Percentiles rank a stretch among this genome's conserved stretches.
Evolutionary conservation across 2,797 vertebrate genomes (phyloP).

Genomic region (Danio jaintianensis): DNA sequence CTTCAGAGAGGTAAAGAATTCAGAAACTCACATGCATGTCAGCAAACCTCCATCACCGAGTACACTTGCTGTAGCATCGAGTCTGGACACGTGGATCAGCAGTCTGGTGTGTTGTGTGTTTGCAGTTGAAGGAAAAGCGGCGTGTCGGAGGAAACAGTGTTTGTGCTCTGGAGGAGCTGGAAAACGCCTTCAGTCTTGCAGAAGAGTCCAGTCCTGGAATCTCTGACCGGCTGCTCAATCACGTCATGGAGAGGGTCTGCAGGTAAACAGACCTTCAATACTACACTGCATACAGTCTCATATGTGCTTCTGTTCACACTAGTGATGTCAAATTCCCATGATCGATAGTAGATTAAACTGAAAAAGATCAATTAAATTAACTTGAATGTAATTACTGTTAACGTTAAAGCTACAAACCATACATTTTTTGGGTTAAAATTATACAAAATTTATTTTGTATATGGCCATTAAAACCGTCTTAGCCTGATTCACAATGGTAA

Average conservation of each 20-base stretch:
- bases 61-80: background rate
- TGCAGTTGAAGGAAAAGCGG: constrained; percentile 90
- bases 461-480: no score
- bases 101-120: constrained; percentile 19
- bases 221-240: constrained; percentile 93
- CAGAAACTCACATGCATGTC: background rate
- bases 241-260: constrained; percentile 94
- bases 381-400: no score
- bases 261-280: constrained; percentile 76
- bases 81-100: background rate
- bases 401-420: no score
- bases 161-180: constrained; percentile 94
- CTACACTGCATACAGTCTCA: background rate
- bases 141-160: constrained; percentile 84
- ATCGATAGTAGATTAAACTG: no score
- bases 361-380: no score
- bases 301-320: background rate
- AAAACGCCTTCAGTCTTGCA: constrained; percentile 95
- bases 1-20: constrained; percentile 90
- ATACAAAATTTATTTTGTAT: no score
- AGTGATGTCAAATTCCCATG: no score
- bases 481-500: no score
- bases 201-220: constrained; percentile 98
- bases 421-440: no score
- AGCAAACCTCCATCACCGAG: background rate